Percentiles rank a stretch among this genome's conserved stretches.
Evolutionary conservation across 2,888 invertebrate genomes (phyloP).

Genomic region (Lymantria dispar): DNA sequence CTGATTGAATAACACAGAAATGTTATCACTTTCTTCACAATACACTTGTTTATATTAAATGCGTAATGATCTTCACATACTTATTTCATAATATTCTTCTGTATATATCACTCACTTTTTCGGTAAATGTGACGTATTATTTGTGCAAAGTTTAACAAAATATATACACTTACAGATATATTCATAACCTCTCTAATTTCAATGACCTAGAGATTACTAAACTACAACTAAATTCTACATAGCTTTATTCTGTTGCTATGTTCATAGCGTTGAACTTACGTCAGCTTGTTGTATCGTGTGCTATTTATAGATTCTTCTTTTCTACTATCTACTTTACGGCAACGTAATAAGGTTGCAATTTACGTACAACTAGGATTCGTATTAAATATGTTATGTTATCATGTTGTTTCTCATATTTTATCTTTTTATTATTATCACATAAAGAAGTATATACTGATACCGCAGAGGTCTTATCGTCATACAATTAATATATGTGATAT

Average conservation of each 20-base stretch:
- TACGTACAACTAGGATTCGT: not conserved
- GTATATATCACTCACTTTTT: not conserved
- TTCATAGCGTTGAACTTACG: conserved; percentile 22
- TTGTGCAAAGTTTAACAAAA: not conserved
- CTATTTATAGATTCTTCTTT: conserved; percentile 11
- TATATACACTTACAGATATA: not conserved
- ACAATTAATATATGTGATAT: no score
- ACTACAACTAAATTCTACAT: conserved; percentile 2
- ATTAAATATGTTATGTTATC: conserved; percentile 5
- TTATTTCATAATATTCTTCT: not conserved
- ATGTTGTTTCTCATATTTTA: conserved; percentile 8
- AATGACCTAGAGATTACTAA: not conserved
- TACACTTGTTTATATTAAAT: conserved; percentile 20
- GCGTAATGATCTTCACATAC: not conserved
- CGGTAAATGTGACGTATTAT: not conserved
- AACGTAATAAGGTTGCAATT: conserved; percentile 3
- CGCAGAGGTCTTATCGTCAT: no score
- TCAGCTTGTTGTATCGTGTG: conserved; percentile 11
- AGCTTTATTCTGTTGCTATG: conserved; percentile 16
- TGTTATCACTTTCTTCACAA: conserved; percentile 43
- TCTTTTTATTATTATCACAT: conserved; percentile 4
- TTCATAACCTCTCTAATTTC: conserved; percentile 25
- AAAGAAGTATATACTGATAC: not conserved
- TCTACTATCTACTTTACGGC: conserved; percentile 11
- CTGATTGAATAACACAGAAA: conserved; percentile 21